These are phyloP conservation scores for Loripinus fragilis DNA, from an alignment of 2,888 invertebrate genomes.

Conservation along the genomic window DNA sequence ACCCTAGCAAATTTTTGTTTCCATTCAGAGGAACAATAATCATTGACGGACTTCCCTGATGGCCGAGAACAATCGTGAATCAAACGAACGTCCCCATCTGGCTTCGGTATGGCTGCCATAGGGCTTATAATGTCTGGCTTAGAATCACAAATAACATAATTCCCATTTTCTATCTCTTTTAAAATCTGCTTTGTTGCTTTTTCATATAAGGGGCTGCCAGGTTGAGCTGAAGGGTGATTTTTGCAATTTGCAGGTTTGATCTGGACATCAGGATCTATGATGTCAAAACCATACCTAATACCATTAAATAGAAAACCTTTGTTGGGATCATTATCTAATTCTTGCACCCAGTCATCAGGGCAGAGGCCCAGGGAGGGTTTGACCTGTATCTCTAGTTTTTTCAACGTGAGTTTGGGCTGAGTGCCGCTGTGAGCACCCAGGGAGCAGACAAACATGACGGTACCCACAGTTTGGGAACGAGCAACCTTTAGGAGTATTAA, in stretches of 20 bases:
- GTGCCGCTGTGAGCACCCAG: conserved; percentile 17
- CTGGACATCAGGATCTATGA: not conserved
- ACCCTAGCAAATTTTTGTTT: conserved; percentile 30
- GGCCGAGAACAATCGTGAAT: conserved; percentile 35
- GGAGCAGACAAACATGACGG: conserved; percentile 22
- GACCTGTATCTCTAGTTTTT: conserved; percentile 25
- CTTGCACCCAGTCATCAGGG: not conserved
- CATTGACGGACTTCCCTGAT: conserved; percentile 23
- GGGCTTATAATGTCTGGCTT: conserved; percentile 22
- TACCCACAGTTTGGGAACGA: conserved; percentile 17
- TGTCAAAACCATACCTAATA: conserved; percentile 20
- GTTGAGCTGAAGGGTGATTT: conserved; percentile 19
- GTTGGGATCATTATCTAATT: conserved; percentile 28
- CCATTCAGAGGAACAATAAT: conserved; percentile 21
- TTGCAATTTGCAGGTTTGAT: not conserved
- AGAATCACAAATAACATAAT: conserved; percentile 17
- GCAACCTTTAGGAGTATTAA: conserved; percentile 13
- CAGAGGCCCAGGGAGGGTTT: conserved; percentile 14
- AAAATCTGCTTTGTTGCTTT: conserved; percentile 3
- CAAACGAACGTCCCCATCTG: conserved; percentile 28
- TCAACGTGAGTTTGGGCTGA: conserved; percentile 13
- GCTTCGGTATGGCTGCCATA: conserved; percentile 24
- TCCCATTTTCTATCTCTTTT: not conserved
- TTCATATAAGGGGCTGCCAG: conserved; percentile 10
- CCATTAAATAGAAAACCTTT: conserved; percentile 17